Percentiles rank a stretch among this genome's conserved stretches.
phyloP scores from a whole-genome alignment of 2,888 invertebrate species.

The Patella caerulea region DNA sequence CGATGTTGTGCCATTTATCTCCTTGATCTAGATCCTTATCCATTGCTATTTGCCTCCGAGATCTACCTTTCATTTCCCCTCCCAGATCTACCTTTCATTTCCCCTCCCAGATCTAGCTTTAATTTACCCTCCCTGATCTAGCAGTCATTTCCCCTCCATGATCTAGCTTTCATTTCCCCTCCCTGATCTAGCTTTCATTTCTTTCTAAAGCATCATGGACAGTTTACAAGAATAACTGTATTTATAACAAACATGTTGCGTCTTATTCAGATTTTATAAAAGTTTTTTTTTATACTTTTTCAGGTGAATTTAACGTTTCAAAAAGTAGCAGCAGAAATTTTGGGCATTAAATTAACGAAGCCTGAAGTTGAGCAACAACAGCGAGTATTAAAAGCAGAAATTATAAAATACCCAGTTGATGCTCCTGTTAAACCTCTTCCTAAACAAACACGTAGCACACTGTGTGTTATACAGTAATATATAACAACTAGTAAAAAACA shows the following conservation, averaged over 20 bases:
- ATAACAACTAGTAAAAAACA: too few relatives aligned
- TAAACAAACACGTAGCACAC: constrained; percentile 42
- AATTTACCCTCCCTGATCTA: too few relatives aligned
- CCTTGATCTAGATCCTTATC: too few relatives aligned
- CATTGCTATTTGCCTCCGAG: too few relatives aligned
- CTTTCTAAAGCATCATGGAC: background rate
- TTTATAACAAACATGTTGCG: background rate
- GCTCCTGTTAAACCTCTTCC: constrained; percentile 41
- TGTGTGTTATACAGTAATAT: constrained; percentile 43
- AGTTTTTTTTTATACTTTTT: constrained; percentile 21
- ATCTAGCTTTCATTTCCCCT: too few relatives aligned
- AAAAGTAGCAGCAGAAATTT: constrained; percentile 80
- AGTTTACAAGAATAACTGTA: background rate
- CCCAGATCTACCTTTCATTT: too few relatives aligned
- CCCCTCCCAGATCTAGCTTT: too few relatives aligned
- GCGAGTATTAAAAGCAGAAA: constrained; percentile 79
- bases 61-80: too few relatives aligned
- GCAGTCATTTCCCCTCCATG: too few relatives aligned
- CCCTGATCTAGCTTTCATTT: too few relatives aligned
- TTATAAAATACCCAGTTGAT: constrained; percentile 68
- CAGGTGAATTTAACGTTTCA: constrained; percentile 76
- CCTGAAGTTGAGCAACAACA: constrained; percentile 80
- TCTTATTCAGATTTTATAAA: background rate
- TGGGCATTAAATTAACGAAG: constrained; percentile 78
- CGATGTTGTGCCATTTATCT: too few relatives aligned